Base-by-base conservation (phyloP, 2,888 invertebrate genomes). In the Smittia sp. region DNA sequence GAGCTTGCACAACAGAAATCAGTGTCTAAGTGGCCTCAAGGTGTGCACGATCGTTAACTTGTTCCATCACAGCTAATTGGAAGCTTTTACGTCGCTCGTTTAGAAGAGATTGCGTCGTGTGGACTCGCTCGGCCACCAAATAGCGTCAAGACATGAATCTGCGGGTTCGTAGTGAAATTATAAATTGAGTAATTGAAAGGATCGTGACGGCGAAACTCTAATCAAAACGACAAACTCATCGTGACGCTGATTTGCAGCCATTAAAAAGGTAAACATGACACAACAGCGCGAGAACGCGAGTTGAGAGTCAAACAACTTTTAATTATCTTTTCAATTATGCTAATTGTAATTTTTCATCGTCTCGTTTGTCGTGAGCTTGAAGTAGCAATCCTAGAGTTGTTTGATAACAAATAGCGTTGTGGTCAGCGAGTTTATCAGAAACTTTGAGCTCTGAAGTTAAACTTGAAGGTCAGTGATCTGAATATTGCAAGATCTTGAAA, bases 101-200 rank as follows among this genome's bases (percentile, higher is more conserved):
- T 32, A 32, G 32, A 32, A 9, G 32, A 32, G 11, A 46, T 46
- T 46, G n/a, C 6, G 38, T 38, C 38, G 11, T 15, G 46, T n/a
- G 46, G 15, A 46, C n/a, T 13, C 11, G 15, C n/a, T 46, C n/a
- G 11, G 46, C 3, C 46, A n/a, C 2, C 46, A 46, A 46, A 46
- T 46, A n/a, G 46, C 46, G 15, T n/a, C 15, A n/a, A 7, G 58
- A 58, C 58, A 58, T 58, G 58, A 58, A 22, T 22, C 58, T 20
- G 58, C 22, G 58, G 22, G 58, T 13, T 20, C 15, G 3, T 22
- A 58, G 15, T n/a, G 15, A 46, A 22, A 22, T 58, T 4, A 58
- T n/a, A 58, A 22, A 58, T 58, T 20, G 58, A 20, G 58, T 18
- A 58, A 22, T 58, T 58, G n/a, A 58, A 3, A 58, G 18, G 58